Base-by-base conservation (phyloP, 2,113 vertebrate genomes). In the Picathartes gymnocephalus region DNA sequence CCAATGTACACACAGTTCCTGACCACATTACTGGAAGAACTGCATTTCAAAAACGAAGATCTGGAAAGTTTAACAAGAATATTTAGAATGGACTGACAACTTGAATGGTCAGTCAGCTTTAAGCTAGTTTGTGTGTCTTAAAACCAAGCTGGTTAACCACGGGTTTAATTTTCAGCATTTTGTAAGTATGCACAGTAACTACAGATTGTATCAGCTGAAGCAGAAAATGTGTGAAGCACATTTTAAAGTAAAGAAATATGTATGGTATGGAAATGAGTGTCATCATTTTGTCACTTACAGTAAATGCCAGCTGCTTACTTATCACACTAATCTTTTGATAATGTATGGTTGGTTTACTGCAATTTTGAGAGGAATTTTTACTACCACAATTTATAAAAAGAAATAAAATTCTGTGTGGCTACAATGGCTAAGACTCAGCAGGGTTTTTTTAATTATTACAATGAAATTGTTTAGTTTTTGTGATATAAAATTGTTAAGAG, bases 21-120 rank as follows among this genome's bases (percentile, higher is more conserved):
- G 79, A 86, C 96, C 40, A 98, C 97, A 0, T 64, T 98, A 60
- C 95, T 98, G 64, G 95, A 97, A 96, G 98, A 98, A 93, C 70
- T 98, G 45, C 96, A 97, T 90, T 97, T 98, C 64, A 97, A 85
- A 78, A 95, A 73, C 35, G 97, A 98, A 96, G 98, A 98, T 81
- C 93, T 98, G 70, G 97, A 98, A 92, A 98, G 90, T 71, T 94
- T 98, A 95, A 98, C 96, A 79, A 89, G 84, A 73, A 92, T 97
- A 90, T 98, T 98, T 95, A 96, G 53, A 96, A 96, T 65, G 25
- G 91, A 73, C 70, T 90, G 60, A 93, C 66, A 86, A 19, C 60
- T 58, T 77, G 51, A 93, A 28, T 79, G 97, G 98, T 98, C 44
- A 98, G 95, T 97, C 84, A 44, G 56, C 85, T 94, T 71, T 47